phyloP scores from a whole-genome alignment of 2,113 vertebrate species.

The Phylloscopus whistleri region DNA sequence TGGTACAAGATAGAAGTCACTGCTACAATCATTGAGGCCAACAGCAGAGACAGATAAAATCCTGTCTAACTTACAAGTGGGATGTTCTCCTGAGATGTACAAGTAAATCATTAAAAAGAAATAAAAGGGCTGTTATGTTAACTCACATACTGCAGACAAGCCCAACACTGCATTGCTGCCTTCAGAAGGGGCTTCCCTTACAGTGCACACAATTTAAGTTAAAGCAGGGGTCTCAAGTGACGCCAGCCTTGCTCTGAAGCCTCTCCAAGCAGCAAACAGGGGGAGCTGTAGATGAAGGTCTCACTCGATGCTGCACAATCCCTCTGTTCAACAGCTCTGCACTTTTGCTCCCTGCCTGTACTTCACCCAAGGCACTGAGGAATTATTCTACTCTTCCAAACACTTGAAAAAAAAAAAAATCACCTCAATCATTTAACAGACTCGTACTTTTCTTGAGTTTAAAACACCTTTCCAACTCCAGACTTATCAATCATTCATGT shows the following conservation, averaged over 20 bases:
- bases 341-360: background rate
- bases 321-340: background rate
- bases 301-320: background rate
- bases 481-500: constrained; percentile 38
- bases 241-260: background rate
- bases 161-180: background rate
- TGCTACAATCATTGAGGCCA: background rate
- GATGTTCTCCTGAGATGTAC: background rate
- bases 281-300: rapidly evolving
- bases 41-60: background rate
- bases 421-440: background rate
- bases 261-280: rapidly evolving
- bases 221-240: background rate
- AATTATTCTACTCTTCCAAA: background rate
- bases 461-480: background rate
- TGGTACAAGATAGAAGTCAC: background rate
- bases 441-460: background rate
- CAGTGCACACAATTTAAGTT: background rate
- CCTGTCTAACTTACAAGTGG: background rate
- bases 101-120: background rate
- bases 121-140: background rate
- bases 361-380: background rate
- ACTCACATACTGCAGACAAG: background rate
- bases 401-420: background rate
- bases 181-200: background rate